phyloP scores from a whole-genome alignment of 2,113 vertebrate species.

The Fulmarus glacialis region DNA sequence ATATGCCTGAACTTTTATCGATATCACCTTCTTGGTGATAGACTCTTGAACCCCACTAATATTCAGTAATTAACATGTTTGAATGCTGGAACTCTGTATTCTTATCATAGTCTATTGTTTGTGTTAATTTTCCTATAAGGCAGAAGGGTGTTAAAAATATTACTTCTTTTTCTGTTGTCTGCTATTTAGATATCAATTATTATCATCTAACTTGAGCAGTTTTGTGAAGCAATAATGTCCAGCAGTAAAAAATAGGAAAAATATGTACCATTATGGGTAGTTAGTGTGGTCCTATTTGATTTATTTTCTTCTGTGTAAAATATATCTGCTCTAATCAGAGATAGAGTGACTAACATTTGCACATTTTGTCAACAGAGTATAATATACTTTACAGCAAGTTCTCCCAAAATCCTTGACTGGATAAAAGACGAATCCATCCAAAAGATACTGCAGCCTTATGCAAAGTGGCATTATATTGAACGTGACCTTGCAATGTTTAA shows the following conservation, averaged over 20 bases:
- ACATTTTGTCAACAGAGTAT: constrained; percentile 84
- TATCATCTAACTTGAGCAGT: not conserved
- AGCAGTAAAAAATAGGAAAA: not conserved
- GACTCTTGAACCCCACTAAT: not conserved
- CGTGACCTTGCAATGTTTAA: constrained; percentile 93
- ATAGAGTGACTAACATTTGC: not conserved
- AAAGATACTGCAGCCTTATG: constrained; percentile 89
- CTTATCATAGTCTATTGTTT: not conserved
- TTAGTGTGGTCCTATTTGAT: not conserved
- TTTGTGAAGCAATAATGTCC: not conserved
- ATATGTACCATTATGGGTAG: not conserved
- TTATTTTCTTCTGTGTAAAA: not conserved
- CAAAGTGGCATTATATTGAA: constrained; percentile 97
- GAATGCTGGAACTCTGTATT: not conserved
- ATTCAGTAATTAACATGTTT: not conserved
- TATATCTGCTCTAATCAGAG: not conserved
- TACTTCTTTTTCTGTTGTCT: not conserved
- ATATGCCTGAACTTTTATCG: not conserved
- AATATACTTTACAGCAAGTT: constrained; percentile 91
- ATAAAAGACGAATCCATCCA: constrained; percentile 84
- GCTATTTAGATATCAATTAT: not conserved
- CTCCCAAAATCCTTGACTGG: constrained; percentile 91
- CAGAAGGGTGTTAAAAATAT: not conserved
- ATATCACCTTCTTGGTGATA: not conserved
- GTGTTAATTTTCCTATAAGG: not conserved